These are phyloP conservation scores for Rhingia rostrata DNA, from an alignment of 2,888 invertebrate species.

Conservation along the genomic window DNA sequence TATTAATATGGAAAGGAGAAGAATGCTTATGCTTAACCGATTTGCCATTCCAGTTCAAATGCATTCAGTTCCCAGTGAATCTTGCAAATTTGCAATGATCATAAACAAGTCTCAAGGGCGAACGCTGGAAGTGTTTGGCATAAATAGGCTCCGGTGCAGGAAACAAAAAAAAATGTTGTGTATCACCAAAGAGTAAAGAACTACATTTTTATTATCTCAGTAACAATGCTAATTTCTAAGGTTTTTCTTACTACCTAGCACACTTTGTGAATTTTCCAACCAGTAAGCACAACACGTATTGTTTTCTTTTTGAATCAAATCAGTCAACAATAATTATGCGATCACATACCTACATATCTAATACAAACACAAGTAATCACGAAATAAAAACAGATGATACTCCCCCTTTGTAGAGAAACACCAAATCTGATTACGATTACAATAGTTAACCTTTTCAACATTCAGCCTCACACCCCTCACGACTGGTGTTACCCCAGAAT, in stretches of 20 bases:
- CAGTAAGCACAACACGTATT: slow-evolving; percentile 31
- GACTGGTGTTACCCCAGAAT: slow-evolving; percentile 46
- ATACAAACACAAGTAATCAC: slow-evolving; percentile 64
- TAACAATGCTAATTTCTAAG: background rate
- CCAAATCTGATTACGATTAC: slow-evolving; percentile 73
- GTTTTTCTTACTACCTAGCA: background rate
- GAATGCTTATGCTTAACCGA: no score
- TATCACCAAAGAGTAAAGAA: no score
- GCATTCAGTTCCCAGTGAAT: no score
- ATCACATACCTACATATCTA: slow-evolving; percentile 51
- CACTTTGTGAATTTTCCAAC: background rate
- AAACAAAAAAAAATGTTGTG: no score
- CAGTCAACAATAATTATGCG: slow-evolving; percentile 67
- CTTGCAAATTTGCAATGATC: no score
- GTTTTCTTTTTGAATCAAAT: slow-evolving; percentile 43
- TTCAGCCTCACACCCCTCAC: slow-evolving; percentile 58
- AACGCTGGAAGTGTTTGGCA: no score
- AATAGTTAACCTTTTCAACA: slow-evolving; percentile 71
- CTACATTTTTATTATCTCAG: no score
- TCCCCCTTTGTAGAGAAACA: slow-evolving; percentile 45
- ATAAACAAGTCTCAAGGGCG: no score
- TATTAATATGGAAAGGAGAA: no score
- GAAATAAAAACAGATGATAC: slow-evolving; percentile 59
- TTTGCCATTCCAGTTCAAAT: no score
- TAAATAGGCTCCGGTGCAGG: no score